Conservation (phyloP, 1,140 invertebrate species). For the Phthorimaea operculella region DNA sequence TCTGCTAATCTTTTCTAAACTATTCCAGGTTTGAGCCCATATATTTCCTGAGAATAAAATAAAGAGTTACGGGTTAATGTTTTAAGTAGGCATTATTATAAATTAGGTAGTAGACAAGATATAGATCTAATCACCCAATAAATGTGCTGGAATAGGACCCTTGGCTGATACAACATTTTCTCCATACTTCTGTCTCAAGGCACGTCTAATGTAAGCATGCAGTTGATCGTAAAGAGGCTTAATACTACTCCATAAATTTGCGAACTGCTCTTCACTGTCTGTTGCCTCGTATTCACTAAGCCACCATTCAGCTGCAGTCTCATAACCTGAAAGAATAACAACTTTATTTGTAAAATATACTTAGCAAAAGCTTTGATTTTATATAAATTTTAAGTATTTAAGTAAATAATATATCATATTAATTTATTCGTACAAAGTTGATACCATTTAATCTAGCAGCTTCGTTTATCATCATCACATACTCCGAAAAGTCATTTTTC, state of each 20-base stretch:
- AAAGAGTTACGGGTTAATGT: neutral
- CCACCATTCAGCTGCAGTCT: slow-evolving; percentile 62
- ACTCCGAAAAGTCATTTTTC: slow-evolving; percentile 72
- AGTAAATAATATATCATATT: too few relatives aligned
- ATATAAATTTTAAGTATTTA: too few relatives aligned
- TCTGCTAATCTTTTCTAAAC: slow-evolving; percentile 75
- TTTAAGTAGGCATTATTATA: neutral
- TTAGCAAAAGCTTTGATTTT: too few relatives aligned
- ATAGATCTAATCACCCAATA: slow-evolving; percentile 71
- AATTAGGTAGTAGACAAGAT: too few relatives aligned
- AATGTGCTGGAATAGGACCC: slow-evolving; percentile 90
- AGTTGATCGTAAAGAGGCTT: slow-evolving; percentile 86
- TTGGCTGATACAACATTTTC: slow-evolving; percentile 72
- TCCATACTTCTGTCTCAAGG: slow-evolving; percentile 79
- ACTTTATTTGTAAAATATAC: too few relatives aligned
- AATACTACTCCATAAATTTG: slow-evolving; percentile 70
- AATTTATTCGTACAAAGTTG: too few relatives aligned
- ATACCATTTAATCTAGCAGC: slow-evolving; percentile 77
- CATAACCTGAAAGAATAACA: slow-evolving; percentile 31
- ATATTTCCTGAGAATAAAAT: slow-evolving; percentile 78
- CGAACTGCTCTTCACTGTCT: slow-evolving; percentile 67
- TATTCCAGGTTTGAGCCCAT: slow-evolving; percentile 91
- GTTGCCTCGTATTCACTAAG: slow-evolving; percentile 62
- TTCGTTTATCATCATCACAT: slow-evolving; percentile 81
- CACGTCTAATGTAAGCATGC: slow-evolving; percentile 85